Evolutionary conservation across 2,888 invertebrate genomes (phyloP), one percentile per base, ranked within the genome.

Genomic region (Hirudinaria manillensis): DNA sequence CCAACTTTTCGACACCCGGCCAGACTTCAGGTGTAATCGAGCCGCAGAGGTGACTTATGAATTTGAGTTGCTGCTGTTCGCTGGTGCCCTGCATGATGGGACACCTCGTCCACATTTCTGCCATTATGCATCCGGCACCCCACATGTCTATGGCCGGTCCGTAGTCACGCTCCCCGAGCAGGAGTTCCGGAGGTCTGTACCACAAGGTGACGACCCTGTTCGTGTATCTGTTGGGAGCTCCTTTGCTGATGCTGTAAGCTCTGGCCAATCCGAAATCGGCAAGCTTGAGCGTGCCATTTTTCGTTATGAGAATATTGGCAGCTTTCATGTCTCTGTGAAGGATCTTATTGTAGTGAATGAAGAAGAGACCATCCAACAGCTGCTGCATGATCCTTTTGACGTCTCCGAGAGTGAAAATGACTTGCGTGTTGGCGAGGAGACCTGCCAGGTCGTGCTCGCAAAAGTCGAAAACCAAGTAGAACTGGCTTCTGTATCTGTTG

Each of bases 371-470:
- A 83, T 93, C 92, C 2, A 93, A 86, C 68, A 93, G 85, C 82
- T 93, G 92, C 83, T 77, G 78, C 77, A 80, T 80, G 24, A 80
- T 78, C 61, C 74, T 94, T 83, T 99, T 99, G 38, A 97, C 95
- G 87, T 98, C 97, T 0, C 94, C 95, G 81, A 97, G 89, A 81
- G 91, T 93, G 84, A 99, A 97, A 87, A 95, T 95, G 0, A 99
- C 95, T 84, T 94, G 93, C 24, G 91, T 91, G 85, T 98, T 98
- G 0, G 94, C 95, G 13, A 99, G 85, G 61, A 99, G 87, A 0
- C 98, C 99, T 7, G 98, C 98, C 79, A 99, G 88, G 87, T 99
- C 99, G 82, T 99, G 98, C 83, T 99, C 98, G 84, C 96, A 97
- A 83, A 98, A 99, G 81, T 99, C 97, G 85, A 99, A 99, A 3